These are phyloP conservation scores for Euzetes globulus DNA, from an alignment of 2,888 invertebrate species.

Conservation along the genomic window DNA sequence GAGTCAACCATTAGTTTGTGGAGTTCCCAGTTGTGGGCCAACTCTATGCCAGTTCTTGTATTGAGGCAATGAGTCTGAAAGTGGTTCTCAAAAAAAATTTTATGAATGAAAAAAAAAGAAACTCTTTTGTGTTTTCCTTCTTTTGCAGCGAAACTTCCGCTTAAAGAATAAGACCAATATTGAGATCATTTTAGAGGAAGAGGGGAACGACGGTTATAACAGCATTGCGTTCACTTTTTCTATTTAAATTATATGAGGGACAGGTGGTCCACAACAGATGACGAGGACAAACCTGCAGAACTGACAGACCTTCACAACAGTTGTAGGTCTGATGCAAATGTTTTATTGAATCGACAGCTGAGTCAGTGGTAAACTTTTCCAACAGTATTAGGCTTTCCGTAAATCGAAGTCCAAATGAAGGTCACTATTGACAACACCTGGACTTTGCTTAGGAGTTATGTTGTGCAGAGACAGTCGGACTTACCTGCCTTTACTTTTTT, in stretches of 20 bases:
- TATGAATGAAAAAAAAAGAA: background rate
- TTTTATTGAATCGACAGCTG: constrained; percentile 27
- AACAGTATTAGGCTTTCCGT: background rate
- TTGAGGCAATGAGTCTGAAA: background rate
- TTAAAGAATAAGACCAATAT: background rate
- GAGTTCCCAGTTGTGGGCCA: background rate
- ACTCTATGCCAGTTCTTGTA: background rate
- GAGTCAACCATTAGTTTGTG: background rate
- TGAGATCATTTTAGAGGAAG: constrained; percentile 12
- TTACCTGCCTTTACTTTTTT: background rate
- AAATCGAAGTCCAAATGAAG: constrained; percentile 12
- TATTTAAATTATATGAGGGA: constrained; percentile 18
- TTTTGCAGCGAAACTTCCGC: background rate
- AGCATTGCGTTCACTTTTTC: background rate
- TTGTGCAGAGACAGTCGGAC: background rate
- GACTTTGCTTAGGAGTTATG: background rate
- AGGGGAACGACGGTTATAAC: constrained; percentile 23
- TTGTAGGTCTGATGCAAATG: constrained; percentile 14
- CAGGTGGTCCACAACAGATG: constrained; percentile 28
- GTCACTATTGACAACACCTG: constrained; percentile 23
- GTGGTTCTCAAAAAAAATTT: constrained; percentile 7
- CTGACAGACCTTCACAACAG: constrained; percentile 26
- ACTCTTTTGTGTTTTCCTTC: constrained; percentile 23
- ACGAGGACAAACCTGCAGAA: constrained; percentile 13
- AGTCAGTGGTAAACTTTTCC: constrained; percentile 14